Base-by-base conservation (phyloP, 2,888 invertebrate species). In the Leucophora obtusa region DNA sequence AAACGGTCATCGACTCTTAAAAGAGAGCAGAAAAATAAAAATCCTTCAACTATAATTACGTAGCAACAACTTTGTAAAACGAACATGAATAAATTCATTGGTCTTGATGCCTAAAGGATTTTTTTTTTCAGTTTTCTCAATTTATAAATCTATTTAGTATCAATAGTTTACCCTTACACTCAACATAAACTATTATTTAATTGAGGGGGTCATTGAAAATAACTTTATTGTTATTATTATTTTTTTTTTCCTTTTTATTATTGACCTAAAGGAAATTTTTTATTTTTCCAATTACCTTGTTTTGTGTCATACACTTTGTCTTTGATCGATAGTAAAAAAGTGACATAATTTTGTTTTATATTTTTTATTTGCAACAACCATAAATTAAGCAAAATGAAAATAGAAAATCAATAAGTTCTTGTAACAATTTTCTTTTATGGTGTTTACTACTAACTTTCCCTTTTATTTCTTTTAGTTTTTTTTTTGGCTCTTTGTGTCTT, bases 1-100 rank as follows among this genome's bases (percentile, higher is more conserved):
- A 60, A 54, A 54, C 17, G n/a, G 28, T 24, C 51, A 50, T 6
- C 17, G 9, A 50, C n/a, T 54, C 10, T 4, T 11, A 14, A 53
- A 38, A 38, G 35, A 65, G 35, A 21, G 51, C 17, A 65, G 15
- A 51, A 35, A 51, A 53, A 65, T 2, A 28, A 54, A 54, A 56
- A 66, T 56, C 54, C 66, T 66, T 43, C 66, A 66, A 66, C 56
- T 56, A 56, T 54, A 56, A 66, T 66, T 66, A 66, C 66, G 51
- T 66, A 43, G 66, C 14, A 66, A 66, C 54, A 14, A 53, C 38
- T 17, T 14, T 35, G 10, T 35, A 17, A 2, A 33, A 18, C 21
- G 65, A 53, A 9, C 14, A 62, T 11, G 38, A 43, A 4, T 11
- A 38, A 11, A 11, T 38, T 4, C 53, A 65, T 65, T 65, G 65